Evolutionary conservation across 2,113 vertebrate genomes (phyloP), one percentile per base, ranked within the genome.

Genomic region (Terrapene triunguis): DNA sequence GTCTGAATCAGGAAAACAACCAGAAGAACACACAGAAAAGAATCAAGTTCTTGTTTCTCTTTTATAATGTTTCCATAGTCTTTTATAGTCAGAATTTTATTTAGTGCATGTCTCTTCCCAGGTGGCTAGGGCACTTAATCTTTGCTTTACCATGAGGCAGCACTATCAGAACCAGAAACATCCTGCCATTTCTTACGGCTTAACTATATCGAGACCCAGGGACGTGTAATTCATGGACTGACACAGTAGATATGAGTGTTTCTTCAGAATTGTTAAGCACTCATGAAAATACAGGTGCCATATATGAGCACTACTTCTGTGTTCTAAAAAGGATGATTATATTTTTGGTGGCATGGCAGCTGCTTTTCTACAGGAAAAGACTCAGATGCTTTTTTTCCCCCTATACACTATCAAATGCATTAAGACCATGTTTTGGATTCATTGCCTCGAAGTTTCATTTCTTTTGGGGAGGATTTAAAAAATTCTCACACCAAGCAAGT

Each of bases 401-500:
- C 27, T 12, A 32, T 35, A 10, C 65, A 38, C 65, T 72, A 38
- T 38, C 9, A 22, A 72, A 72, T 72, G n/a, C n/a, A 38, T 19
- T 72, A 72, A 38, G 5, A 21, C 17, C 35, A 69, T 21, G 22
- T 38, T 72, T 38, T 72, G 65, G 74, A 83, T 21, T 92, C 87
- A 55, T 59, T 79, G 51, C 79, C 59, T 57, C n/a, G 32, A 69
- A 69, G 69, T 29, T 91, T 89, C 8, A 29, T 76, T 83, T 95
- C 80, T 84, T 80, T 29, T 57, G 54, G 32, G 86, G 85, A 83
- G 25, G 13, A 51, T 95, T 95, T 87, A 82, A 86, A 87, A 72
- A 54, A 87, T 92, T n/a, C 90, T 90, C 76, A 51, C 92, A 69
- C n/a, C 76, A 94, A 96, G 86, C 89, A 92, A 85, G 14, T 85